Base-by-base conservation (phyloP, 2,113 vertebrate species). In the Prietella phreatophila region DNA sequence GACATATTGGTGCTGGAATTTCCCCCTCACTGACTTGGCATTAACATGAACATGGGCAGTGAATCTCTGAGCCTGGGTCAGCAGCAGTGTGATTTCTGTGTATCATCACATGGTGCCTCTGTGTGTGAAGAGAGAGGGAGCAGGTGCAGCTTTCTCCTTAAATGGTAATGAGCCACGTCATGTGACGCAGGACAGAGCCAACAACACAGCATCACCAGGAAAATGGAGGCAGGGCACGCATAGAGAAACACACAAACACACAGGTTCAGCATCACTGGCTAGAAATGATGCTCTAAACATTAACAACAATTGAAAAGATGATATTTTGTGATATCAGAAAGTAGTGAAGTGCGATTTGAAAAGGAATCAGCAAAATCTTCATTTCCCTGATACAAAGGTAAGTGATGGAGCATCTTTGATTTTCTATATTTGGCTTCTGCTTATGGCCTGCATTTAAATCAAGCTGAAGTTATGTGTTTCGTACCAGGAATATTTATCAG, bases 121-220 rank as follows among this genome's bases (percentile, higher is more conserved):
- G 39, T 89, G 25, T 13, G 69, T 61, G 84, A 82, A 4, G 83
- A 65, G 42, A 83, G 83, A 73, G 82, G 88, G 92, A 93, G 93
- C 93, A 95, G 93, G 94, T 94, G 94, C 92, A 92, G 93, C 92
- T 85, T 89, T 86, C 90, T 93, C 93, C 90, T 89, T 91, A 83
- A 89, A 89, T 91, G 81, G 93, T 92, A 89, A 90, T 63, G 56
- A 71, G 3, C 88, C 89, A 89, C 92, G 92, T 95, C 93, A 94
- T 88, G 88, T 95, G 95, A 91, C 36, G 91, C 93, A 93, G 90
- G 67, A 76, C 36, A 90, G 1, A 88, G 93, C 91, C 93, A 94
- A 95, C 94, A 96, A 95, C 94, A 95, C 92, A 94, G 92, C 94
- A 93, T 94, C 91, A 90, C 86, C 90, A 92, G 93, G 91, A 94